Percentiles rank a stretch among this genome's conserved stretches.
Evolutionary conservation across 2,888 invertebrate species (phyloP).

Genomic region (Aphidius colemani): DNA sequence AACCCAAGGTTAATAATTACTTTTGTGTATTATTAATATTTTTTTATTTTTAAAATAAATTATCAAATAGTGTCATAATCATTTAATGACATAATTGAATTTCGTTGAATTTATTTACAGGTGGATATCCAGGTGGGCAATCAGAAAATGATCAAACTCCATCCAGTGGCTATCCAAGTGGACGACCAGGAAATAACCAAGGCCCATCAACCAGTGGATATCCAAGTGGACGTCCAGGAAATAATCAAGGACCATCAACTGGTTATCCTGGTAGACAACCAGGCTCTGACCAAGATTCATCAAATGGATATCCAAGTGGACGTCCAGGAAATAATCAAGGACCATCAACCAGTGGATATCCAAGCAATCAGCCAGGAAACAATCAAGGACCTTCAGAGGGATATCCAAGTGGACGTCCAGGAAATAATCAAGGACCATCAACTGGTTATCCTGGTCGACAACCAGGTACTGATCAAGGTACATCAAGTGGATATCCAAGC

Average conservation of each 20-base stretch:
- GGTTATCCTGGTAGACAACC: slow-evolving; percentile 21
- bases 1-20: no score
- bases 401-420: slow-evolving; percentile 29
- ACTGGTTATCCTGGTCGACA: slow-evolving; percentile 19
- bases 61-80: no score
- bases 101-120: not conserved
- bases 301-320: slow-evolving; percentile 33
- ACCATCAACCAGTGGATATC: not conserved
- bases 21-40: no score
- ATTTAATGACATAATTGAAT: no score
- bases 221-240: slow-evolving; percentile 37
- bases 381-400: slow-evolving; percentile 29
- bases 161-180: slow-evolving; percentile 36
- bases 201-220: slow-evolving; percentile 40
- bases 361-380: slow-evolving; percentile 19
- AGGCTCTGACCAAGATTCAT: slow-evolving; percentile 29
- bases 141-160: slow-evolving; percentile 25
- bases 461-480: slow-evolving; percentile 24
- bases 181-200: slow-evolving; percentile 35
- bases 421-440: slow-evolving; percentile 22
- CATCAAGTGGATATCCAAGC: slow-evolving; percentile 29
- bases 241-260: slow-evolving; percentile 23
- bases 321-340: slow-evolving; percentile 31
- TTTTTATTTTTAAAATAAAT: no score
- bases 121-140: slow-evolving; percentile 27